phyloP scores from a whole-genome alignment of 2,113 vertebrate genomes.

The Phoenicopterus ruber region DNA sequence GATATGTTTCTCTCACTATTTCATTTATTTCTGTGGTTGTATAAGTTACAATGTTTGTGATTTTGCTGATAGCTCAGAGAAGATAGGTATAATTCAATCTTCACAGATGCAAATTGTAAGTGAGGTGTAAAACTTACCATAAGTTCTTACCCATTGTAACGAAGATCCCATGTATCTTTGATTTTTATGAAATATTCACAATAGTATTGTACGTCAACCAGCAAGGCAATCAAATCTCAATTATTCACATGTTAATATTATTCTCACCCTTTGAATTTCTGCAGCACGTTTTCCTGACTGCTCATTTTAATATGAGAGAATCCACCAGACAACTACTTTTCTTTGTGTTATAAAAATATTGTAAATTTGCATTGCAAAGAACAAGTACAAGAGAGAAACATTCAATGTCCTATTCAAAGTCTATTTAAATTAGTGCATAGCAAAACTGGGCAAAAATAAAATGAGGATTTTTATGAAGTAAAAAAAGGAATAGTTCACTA shows the following conservation, averaged over 20 bases:
- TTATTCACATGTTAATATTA: conserved; percentile 11
- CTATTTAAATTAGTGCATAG: neutral
- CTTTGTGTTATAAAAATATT: conserved; percentile 28
- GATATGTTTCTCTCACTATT: neutral
- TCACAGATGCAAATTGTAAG: neutral
- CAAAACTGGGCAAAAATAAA: neutral
- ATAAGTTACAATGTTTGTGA: neutral
- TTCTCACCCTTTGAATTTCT: conserved; percentile 26
- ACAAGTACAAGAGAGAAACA: neutral
- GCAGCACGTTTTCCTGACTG: neutral
- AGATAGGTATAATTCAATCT: neutral
- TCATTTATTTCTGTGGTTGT: neutral
- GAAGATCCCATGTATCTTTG: neutral
- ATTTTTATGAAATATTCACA: conserved; percentile 29
- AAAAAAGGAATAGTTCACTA: neutral
- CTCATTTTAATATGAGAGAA: conserved; percentile 48
- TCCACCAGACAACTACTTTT: conserved; percentile 14
- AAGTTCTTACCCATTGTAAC: conserved; percentile 25
- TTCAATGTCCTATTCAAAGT: neutral
- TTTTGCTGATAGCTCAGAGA: neutral
- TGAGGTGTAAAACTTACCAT: neutral
- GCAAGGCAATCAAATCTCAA: conserved; percentile 19
- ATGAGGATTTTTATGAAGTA: neutral
- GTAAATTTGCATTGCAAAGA: conserved; percentile 49
- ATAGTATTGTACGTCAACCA: neutral